Conservation (phyloP, 2,797 vertebrate species). For the Lophotriccus pileatus region DNA sequence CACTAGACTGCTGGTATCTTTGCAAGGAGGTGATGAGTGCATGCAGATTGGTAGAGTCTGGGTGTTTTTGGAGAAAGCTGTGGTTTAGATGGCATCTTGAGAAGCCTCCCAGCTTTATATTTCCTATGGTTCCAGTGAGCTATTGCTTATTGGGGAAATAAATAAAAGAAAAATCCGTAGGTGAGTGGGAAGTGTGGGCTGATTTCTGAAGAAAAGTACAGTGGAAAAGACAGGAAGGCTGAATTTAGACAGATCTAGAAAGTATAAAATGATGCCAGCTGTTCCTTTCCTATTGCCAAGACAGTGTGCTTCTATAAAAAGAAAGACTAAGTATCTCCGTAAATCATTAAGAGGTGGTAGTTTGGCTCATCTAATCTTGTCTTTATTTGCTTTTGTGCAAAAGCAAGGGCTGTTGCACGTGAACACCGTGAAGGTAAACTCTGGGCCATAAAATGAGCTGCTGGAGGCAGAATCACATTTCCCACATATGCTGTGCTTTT, state of each 20-base stretch:
- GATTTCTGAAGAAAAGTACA: conserved; percentile 15
- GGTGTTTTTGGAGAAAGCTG: background rate
- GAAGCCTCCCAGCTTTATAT: background rate
- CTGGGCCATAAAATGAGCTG: background rate
- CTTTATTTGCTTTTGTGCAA: background rate
- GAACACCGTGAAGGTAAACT: background rate
- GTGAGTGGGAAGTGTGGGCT: background rate
- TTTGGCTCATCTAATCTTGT: background rate
- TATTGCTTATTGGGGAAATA: background rate
- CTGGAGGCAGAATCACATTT: background rate
- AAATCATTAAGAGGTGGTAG: background rate
- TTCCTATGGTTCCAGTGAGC: background rate
- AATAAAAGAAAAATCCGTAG: background rate
- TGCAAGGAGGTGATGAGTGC: background rate
- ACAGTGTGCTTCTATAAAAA: background rate
- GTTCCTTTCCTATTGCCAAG: background rate
- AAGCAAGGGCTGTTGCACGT: background rate
- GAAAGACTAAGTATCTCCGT: background rate
- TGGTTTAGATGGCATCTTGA: background rate
- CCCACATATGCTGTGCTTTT: background rate
- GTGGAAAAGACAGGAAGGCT: conserved; percentile 4
- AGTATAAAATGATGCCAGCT: background rate
- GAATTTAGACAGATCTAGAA: conserved; percentile 6
- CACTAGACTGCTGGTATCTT: background rate
- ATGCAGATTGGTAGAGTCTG: background rate